Evolutionary conservation across 2,113 vertebrate species (phyloP).

Genomic region (Cavia aperea): DNA sequence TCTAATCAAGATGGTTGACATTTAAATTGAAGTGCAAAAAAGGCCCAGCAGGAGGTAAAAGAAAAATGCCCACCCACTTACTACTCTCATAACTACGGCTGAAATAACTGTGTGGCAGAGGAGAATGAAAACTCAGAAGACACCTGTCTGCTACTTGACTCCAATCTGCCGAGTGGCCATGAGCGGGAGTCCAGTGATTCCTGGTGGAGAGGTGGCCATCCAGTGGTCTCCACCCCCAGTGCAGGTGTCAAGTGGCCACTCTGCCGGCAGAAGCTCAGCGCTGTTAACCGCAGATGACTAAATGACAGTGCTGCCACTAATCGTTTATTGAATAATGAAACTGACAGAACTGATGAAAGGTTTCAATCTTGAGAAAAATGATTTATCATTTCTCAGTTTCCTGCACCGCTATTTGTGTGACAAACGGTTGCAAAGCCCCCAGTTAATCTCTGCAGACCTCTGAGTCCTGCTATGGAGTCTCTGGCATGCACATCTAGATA

Average conservation of each 20-base stretch:
- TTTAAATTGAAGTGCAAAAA: neutral
- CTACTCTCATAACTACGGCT: neutral
- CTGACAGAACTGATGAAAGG: conserved; percentile 95
- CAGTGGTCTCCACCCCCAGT: neutral
- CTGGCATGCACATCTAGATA: conserved; percentile 52
- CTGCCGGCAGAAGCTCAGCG: neutral
- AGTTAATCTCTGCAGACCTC: conserved; percentile 73
- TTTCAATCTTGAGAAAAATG: conserved; percentile 87
- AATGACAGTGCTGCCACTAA: conserved; percentile 85
- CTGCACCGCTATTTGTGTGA: conserved; percentile 83
- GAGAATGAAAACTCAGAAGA: neutral
- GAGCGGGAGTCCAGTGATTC: neutral
- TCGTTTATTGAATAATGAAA: conserved; percentile 92
- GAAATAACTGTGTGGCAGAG: neutral
- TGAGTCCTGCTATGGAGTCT: conserved; percentile 46
- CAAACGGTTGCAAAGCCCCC: conserved; percentile 77
- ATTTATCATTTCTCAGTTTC: conserved; percentile 90
- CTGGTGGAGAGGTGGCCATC: neutral
- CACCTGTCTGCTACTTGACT: fast-evolving
- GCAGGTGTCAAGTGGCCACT: neutral
- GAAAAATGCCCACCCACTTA: neutral
- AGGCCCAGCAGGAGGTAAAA: neutral
- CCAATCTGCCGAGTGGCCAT: neutral
- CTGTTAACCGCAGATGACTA: conserved; percentile 75
- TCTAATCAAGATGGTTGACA: neutral